Base-by-base conservation (phyloP, 2,113 vertebrate species). In the Bubo bubo region DNA sequence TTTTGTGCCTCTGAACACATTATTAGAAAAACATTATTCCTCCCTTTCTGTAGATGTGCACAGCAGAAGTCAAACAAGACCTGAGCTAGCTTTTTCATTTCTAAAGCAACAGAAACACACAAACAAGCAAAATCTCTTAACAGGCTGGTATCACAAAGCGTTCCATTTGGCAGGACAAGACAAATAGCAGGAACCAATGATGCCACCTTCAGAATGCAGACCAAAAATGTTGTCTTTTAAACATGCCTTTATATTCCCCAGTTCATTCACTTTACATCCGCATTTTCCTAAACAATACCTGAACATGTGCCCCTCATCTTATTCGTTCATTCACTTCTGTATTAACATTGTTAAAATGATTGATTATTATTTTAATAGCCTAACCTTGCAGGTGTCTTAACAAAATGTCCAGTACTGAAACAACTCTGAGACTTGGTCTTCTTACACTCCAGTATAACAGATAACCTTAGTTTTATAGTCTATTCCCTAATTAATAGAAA, bases 21-120 rank as follows among this genome's bases (percentile, higher is more conserved):
- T 93, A 75, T 93, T 76, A 94, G 71, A 72, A 95, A 96, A 96
- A 87, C 52, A 64, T 94, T 93, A 93, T 90, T 96, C 79, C 74
- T 91, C 66, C 62, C 45, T 85, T 93, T 93, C 64, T 75, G 60
- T 50, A 79, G 77, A 72, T 21, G 27, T 35, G 34, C 34, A 64
- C 12, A 90, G 62, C 62, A 66, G 80, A 96, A 86, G 60, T 67
- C 76, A 89, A 93, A 92, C 47, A 89, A 79, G 53, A 62, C 35
- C 17, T 28, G 39, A 68, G 11, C 24, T 35, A 43, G 9, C 10
- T 76, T 93, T 95, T 95, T 64, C 30, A 75, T 82, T 96, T 34
- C 22, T 73, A 85, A 95, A 56, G 43, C 34, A 79, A 64, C 21
- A 2, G 2, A 81, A 94, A 56, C 16, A 71, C 9, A 81, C 49